Percentiles rank a stretch among this genome's conserved stretches.
Evolutionary conservation across 2,113 vertebrate species (phyloP).

Genomic region (Salvelinus namaycush): DNA sequence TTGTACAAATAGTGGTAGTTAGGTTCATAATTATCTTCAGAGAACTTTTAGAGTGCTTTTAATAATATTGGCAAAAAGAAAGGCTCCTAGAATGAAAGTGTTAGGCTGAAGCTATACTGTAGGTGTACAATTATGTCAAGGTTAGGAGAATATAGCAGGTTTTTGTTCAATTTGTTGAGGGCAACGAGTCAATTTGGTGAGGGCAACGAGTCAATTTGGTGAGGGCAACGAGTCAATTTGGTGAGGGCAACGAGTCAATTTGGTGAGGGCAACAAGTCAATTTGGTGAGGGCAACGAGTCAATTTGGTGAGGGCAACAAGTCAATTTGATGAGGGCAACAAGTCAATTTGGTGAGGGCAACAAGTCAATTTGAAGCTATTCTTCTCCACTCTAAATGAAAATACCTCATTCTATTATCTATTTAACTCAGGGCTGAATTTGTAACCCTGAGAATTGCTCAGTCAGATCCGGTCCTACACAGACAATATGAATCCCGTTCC

Average conservation of each 20-base stretch:
- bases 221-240: too few relatives aligned
- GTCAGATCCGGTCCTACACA: constrained; percentile 27
- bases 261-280: too few relatives aligned
- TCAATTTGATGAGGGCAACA: too few relatives aligned
- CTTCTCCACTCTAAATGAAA: constrained; percentile 5
- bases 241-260: too few relatives aligned
- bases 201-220: too few relatives aligned
- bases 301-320: too few relatives aligned
- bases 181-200: too few relatives aligned
- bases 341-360: constrained; percentile 9
- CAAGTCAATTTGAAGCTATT: constrained; percentile 10
- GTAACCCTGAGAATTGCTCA: constrained; percentile 25
- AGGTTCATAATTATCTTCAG: constrained; percentile 39
- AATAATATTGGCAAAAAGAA: constrained; percentile 30
- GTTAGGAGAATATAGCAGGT: constrained; percentile 40
- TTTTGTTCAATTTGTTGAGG: constrained; percentile 14
- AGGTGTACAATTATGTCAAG: constrained; percentile 20
- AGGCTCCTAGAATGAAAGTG: constrained; percentile 5
- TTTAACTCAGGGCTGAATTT: constrained; percentile 43
- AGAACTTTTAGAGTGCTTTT: constrained; percentile 36
- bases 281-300: too few relatives aligned
- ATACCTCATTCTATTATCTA: constrained; percentile 8
- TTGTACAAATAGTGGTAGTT: constrained; percentile 20
- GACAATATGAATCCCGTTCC: constrained; percentile 41
- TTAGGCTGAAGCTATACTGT: not conserved